A percentile compares a stretch with the other conserved stretches of the same genome.
Evolutionary conservation across 2,797 vertebrate species (phyloP).

Genomic region (Todus mexicanus): DNA sequence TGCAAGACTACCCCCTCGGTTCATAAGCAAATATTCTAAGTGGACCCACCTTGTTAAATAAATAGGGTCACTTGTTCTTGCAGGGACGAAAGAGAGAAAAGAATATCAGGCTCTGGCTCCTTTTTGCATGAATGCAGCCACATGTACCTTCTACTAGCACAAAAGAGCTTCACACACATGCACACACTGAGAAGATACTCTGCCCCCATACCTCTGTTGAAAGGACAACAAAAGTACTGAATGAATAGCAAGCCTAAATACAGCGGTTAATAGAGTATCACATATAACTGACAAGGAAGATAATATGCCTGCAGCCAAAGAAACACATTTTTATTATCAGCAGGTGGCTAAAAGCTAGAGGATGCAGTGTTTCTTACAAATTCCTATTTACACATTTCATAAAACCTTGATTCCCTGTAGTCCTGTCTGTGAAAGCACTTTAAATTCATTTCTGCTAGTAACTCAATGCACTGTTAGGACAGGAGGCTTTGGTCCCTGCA

Average conservation of each 20-base stretch:
- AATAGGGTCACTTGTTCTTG: background rate
- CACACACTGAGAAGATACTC: background rate
- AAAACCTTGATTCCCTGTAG: background rate
- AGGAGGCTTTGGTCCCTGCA: background rate
- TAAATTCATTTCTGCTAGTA: background rate
- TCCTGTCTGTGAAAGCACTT: background rate
- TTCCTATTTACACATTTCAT: constrained; percentile 3
- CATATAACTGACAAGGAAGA: background rate
- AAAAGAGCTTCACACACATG: background rate
- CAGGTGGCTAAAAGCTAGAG: background rate
- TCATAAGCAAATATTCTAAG: background rate
- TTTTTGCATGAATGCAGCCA: background rate
- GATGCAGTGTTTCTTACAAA: background rate
- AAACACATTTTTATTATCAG: background rate
- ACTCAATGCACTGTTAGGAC: background rate
- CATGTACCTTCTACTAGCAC: background rate
- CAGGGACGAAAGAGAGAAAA: background rate
- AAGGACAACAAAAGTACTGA: background rate
- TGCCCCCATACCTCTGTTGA: background rate
- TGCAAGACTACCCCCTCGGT: background rate
- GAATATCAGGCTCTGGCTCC: background rate
- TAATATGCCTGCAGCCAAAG: background rate
- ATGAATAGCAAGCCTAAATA: background rate
- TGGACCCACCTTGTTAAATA: background rate
- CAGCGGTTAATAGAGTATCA: background rate